phyloP scores from a whole-genome alignment of 64 coral and sea anemone genomes.

The Trachythela sp. region DNA sequence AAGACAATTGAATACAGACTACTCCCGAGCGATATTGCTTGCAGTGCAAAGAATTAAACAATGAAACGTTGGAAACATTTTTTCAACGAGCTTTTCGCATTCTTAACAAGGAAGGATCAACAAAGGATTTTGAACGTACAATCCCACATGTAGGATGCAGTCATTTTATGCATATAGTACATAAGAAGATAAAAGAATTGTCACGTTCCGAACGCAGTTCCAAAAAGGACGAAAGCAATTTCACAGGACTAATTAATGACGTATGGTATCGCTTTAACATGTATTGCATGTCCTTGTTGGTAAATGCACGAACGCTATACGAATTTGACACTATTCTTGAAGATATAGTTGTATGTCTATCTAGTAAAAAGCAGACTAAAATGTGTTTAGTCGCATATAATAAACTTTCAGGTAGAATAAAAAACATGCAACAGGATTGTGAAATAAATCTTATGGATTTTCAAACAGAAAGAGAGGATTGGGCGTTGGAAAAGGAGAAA shows the following conservation, averaged over 20 bases:
- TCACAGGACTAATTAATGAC: not conserved
- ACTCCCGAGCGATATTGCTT: not conserved
- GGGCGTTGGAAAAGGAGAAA: too few species aligned
- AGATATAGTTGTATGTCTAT: too few species aligned
- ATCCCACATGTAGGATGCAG: constrained; percentile 39
- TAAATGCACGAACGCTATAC: not conserved
- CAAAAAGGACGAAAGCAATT: too few species aligned
- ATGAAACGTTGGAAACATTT: constrained; percentile 12
- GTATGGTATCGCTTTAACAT: not conserved
- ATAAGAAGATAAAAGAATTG: not conserved
- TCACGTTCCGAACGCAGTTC: not conserved
- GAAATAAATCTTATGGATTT: not conserved
- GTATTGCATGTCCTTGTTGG: not conserved
- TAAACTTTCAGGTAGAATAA: not conserved
- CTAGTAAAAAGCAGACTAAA: not conserved
- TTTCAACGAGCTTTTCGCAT: constrained; percentile 12
- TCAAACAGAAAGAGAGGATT: too few species aligned
- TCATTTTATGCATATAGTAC: constrained; percentile 39
- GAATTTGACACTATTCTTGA: constrained; percentile 25
- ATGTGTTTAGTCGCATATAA: not conserved
- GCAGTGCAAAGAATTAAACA: constrained; percentile 2
- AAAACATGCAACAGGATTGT: not conserved
- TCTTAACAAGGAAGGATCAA: not conserved
- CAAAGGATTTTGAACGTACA: not conserved
- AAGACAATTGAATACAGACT: not conserved